phyloP scores from a whole-genome alignment of 2,797 vertebrate species.

The Apogon hyalosoma region DNA sequence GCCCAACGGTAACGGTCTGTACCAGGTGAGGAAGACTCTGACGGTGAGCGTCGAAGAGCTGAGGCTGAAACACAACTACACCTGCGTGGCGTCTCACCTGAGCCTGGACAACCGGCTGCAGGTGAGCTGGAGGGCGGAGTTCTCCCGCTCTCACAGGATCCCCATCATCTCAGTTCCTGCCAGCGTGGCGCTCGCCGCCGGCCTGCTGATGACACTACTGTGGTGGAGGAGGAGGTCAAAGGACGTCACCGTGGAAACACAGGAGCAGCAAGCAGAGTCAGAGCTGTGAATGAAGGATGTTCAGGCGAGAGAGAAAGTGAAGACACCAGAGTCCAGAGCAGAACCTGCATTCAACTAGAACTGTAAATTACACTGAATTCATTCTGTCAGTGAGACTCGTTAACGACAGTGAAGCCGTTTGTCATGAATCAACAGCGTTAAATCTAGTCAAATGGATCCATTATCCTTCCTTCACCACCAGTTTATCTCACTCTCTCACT shows the following conservation, averaged over 20 bases:
- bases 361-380: no score
- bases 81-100: neutral
- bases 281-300: no score
- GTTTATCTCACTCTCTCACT: no score
- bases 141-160: neutral
- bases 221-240: neutral
- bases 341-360: no score
- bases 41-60: neutral
- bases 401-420: no score
- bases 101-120: constrained; percentile 17
- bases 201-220: neutral
- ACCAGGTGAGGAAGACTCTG: constrained; percentile 6
- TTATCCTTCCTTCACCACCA: no score
- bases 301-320: no score
- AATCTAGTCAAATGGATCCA: no score
- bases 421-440: no score
- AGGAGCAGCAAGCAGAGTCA: neutral
- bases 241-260: neutral
- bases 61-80: constrained; percentile 1
- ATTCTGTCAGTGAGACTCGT: no score
- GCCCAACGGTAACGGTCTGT: constrained; percentile 8
- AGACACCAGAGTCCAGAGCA: no score
- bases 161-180: neutral
- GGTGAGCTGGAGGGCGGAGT: constrained; percentile 12
- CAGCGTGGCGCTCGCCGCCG: neutral